Evolutionary conservation across 2,797 vertebrate genomes (phyloP).

Genomic region (Coccyzus lansbergi): DNA sequence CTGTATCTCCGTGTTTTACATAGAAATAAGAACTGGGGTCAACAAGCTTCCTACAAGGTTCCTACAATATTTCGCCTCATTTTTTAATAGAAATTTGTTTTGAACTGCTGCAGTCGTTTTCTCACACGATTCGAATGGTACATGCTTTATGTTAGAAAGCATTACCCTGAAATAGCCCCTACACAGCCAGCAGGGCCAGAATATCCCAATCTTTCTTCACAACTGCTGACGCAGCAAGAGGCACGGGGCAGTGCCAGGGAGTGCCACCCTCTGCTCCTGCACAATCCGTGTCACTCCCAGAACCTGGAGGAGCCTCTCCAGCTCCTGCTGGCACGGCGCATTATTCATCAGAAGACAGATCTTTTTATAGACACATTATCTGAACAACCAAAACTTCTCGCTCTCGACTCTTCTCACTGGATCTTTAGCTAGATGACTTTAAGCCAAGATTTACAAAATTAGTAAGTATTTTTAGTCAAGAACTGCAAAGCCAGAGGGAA

Average conservation of each 20-base stretch:
- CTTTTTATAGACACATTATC: not conserved
- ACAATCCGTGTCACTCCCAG: not conserved
- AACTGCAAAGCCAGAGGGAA: not conserved
- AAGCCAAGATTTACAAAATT: not conserved
- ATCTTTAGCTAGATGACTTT: not conserved
- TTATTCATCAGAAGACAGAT: not conserved
- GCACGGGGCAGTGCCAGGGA: not conserved
- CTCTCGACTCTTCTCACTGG: not conserved
- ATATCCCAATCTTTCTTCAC: not conserved
- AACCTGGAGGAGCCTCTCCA: rapidly evolving
- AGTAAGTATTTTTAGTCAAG: not conserved
- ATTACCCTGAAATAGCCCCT: not conserved
- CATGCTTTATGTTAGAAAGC: not conserved
- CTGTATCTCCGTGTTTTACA: too few relatives aligned
- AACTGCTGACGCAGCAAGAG: not conserved
- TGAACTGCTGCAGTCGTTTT: not conserved
- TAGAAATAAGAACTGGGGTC: not conserved
- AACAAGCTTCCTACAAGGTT: not conserved
- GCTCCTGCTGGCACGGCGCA: not conserved
- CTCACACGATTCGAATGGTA: not conserved
- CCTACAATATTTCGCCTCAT: not conserved
- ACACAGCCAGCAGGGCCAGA: not conserved
- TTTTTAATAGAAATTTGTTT: not conserved
- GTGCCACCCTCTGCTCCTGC: not conserved
- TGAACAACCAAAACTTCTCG: not conserved